A percentile compares a stretch with the other conserved stretches of the same genome.
Evolutionary conservation across 2,888 invertebrate species (phyloP).

Genomic region (Deilephila elpenor): DNA sequence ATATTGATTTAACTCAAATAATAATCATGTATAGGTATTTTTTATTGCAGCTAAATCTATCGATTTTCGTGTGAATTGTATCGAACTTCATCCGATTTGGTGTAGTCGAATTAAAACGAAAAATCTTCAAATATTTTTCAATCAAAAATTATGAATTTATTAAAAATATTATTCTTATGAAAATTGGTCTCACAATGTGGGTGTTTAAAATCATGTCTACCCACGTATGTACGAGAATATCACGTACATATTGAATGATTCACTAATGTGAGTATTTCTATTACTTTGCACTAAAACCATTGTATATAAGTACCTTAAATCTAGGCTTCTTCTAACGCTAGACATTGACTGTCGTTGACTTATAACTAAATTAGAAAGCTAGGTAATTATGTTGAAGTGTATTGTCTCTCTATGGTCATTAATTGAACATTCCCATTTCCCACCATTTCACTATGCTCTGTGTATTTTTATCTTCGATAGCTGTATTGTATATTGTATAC

Average conservation of each 20-base stretch:
- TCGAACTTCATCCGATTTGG: too few species aligned
- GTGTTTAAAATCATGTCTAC: background rate
- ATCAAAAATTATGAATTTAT: slow-evolving; percentile 5
- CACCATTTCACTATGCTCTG: too few species aligned
- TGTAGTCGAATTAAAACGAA: background rate
- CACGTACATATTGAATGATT: slow-evolving; percentile 2
- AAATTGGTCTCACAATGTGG: background rate
- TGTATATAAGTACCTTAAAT: slow-evolving; percentile 16
- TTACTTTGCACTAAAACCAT: background rate
- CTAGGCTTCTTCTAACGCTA: background rate
- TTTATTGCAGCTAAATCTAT: background rate
- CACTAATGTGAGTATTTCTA: background rate
- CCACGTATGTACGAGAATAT: background rate
- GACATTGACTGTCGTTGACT: slow-evolving; percentile 12
- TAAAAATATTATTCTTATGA: background rate
- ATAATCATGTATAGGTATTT: slow-evolving; percentile 1
- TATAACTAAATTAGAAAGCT: background rate
- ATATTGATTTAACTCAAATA: slow-evolving; percentile 2
- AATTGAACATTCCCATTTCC: too few species aligned
- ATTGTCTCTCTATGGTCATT: background rate
- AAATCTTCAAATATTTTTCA: background rate
- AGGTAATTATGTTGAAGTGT: background rate
- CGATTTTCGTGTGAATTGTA: background rate
- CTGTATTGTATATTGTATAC: too few species aligned
- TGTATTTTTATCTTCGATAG: too few species aligned